Evolutionary conservation across 2,113 vertebrate genomes (phyloP).

Genomic region (Pachycephala philippinensis): DNA sequence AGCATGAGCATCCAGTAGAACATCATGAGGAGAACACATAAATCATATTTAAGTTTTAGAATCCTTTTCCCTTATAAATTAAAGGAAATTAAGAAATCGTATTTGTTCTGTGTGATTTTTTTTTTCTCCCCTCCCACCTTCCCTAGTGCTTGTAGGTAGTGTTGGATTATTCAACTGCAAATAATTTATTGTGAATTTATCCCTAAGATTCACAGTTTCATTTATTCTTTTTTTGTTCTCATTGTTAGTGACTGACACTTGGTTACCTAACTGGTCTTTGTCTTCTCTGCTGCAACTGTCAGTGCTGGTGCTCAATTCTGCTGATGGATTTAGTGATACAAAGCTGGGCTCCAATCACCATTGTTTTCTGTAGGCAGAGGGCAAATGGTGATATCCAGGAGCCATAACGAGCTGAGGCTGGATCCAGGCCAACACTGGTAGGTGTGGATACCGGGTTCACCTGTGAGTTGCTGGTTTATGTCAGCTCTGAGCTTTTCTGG

Average conservation of each 20-base stretch:
- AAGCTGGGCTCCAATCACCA: background rate
- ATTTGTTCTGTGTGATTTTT: background rate
- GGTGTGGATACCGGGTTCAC: background rate
- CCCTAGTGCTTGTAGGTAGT: background rate
- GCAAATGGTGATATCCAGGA: background rate
- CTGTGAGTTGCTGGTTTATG: background rate
- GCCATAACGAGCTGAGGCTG: background rate
- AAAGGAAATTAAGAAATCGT: background rate
- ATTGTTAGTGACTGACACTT: background rate
- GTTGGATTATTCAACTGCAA: background rate
- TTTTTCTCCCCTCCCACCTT: background rate
- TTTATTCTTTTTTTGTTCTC: background rate
- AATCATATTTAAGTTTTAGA: background rate
- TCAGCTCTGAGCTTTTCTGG: background rate
- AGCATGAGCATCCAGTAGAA: background rate
- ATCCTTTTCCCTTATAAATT: background rate
- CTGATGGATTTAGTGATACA: background rate
- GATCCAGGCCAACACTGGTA: accelerated
- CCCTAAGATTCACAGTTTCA: background rate
- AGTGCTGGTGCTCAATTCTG: background rate
- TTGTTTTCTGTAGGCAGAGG: background rate
- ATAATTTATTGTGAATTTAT: background rate
- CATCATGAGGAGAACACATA: background rate
- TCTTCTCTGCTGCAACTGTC: background rate
- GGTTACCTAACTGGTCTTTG: background rate